Conservation (phyloP, 2,113 vertebrate species). For the Heptranchias perlo region DNA sequence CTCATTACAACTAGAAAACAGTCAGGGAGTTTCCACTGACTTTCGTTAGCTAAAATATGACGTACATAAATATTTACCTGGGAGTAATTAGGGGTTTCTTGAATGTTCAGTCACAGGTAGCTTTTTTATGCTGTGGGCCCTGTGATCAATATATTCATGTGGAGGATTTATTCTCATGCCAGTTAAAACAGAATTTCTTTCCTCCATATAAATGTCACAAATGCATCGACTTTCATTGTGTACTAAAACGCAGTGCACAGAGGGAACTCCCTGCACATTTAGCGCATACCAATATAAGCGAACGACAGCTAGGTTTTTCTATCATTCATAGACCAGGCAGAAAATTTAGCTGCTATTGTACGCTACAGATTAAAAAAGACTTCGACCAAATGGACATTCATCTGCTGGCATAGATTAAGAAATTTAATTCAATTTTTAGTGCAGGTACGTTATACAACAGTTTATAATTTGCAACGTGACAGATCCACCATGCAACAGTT, state of each 20-base stretch:
- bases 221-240: background rate
- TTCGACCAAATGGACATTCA: background rate
- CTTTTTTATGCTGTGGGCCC: background rate
- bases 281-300: too few relatives aligned
- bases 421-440: background rate
- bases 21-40: background rate
- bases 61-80: background rate
- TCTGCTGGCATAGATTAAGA: too few relatives aligned
- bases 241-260: background rate
- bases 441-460: background rate
- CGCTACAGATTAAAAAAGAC: background rate
- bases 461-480: background rate
- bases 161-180: background rate
- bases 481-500: background rate
- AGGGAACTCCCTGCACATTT: background rate
- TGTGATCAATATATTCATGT: background rate
- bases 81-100: background rate
- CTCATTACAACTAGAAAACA: background rate
- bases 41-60: background rate
- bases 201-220: too few relatives aligned
- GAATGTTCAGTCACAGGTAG: background rate
- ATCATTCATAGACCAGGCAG: background rate
- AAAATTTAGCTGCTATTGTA: background rate
- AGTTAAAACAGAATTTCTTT: background rate
- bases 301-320: too few relatives aligned